These are phyloP conservation scores for Solenopsis invicta DNA, from an alignment of 1,140 invertebrate genomes.

Conservation along the genomic window DNA sequence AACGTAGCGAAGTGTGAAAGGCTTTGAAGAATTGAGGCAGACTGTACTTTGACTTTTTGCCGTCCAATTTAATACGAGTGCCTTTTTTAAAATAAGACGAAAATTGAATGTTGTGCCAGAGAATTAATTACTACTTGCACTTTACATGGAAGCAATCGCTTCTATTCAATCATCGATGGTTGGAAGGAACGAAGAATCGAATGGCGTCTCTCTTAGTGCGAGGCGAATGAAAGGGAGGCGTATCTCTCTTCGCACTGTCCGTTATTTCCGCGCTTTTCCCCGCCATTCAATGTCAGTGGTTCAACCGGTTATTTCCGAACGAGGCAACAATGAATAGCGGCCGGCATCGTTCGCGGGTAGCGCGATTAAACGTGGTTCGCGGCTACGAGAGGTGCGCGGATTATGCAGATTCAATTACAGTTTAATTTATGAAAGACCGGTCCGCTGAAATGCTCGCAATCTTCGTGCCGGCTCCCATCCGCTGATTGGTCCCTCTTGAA, in stretches of 20 bases:
- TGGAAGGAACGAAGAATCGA: neutral
- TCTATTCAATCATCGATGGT: conserved; percentile 10
- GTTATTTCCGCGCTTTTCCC: conserved; percentile 34
- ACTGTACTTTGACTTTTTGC: neutral
- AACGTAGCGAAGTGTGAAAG: neutral
- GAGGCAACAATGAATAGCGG: conserved; percentile 11
- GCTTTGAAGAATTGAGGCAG: neutral
- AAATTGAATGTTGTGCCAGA: neutral
- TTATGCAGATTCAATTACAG: conserved; percentile 31
- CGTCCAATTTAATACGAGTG: neutral
- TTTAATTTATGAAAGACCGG: conserved; percentile 50
- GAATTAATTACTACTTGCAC: conserved; percentile 10
- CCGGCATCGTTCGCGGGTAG: neutral
- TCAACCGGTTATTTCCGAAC: conserved; percentile 37
- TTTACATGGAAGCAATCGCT: conserved; percentile 9
- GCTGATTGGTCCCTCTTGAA: conserved; percentile 43
- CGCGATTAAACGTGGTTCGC: neutral
- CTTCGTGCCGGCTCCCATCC: neutral
- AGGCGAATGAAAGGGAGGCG: conserved; percentile 15
- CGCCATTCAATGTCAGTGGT: conserved; percentile 48
- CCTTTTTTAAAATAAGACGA: neutral
- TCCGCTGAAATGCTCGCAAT: neutral
- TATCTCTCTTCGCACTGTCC: conserved; percentile 43
- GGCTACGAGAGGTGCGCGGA: neutral
- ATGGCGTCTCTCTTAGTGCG: neutral